phyloP scores from a whole-genome alignment of 2,797 vertebrate species.

The Oreortyx pictus region DNA sequence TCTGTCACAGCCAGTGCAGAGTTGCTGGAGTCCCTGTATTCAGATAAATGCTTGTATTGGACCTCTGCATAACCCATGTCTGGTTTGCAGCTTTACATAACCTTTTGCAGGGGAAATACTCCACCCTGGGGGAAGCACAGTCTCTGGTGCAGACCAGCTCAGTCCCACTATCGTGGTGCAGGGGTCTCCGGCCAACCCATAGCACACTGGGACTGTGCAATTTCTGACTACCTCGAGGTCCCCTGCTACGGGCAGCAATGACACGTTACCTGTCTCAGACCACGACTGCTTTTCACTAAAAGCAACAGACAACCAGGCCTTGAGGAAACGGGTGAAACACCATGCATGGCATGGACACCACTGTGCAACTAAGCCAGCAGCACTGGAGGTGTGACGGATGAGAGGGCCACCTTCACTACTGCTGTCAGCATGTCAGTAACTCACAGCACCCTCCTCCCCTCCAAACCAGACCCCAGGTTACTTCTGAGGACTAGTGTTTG shows the following conservation, averaged over 20 bases:
- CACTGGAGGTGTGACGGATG: not conserved
- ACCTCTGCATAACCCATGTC: not conserved
- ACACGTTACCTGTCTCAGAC: not conserved
- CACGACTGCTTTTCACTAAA: not conserved
- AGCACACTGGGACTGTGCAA: fast-evolving
- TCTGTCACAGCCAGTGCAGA: fast-evolving
- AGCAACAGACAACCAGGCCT: not conserved
- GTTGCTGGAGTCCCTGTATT: not conserved
- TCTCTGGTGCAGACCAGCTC: not conserved
- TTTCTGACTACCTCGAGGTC: not conserved
- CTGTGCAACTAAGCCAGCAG: not conserved
- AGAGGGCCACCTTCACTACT: not conserved
- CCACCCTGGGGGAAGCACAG: fast-evolving
- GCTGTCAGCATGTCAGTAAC: not conserved
- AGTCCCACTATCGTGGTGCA: fast-evolving
- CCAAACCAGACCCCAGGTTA: not conserved
- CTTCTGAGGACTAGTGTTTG: not conserved
- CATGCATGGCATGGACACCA: fast-evolving
- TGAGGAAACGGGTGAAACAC: fast-evolving
- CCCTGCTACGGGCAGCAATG: not conserved
- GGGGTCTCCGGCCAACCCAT: not conserved
- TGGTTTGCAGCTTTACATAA: not conserved
- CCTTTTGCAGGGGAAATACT: not conserved
- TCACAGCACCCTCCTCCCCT: not conserved
- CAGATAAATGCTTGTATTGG: not conserved